Evolutionary conservation across 2,797 vertebrate genomes (phyloP).

Genomic region (Poeciliopsis paucimaculata): DNA sequence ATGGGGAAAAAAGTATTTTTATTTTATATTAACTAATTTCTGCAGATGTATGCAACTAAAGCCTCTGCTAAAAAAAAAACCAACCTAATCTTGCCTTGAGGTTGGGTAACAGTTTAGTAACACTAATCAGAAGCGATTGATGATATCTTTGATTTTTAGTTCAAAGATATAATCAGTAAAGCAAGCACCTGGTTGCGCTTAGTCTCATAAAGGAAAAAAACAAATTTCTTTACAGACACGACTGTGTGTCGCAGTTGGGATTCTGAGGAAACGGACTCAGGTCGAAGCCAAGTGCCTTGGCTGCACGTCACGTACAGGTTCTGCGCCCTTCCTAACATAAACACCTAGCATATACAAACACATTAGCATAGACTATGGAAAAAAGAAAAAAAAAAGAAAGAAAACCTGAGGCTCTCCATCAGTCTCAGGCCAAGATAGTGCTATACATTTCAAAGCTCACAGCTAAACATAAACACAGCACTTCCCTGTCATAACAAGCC

Average conservation of each 20-base stretch:
- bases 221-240: not conserved
- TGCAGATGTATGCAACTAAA: not conserved
- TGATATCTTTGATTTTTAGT: not conserved
- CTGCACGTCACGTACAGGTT: conserved; percentile 32
- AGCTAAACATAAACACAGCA: conserved; percentile 76
- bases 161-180: not conserved
- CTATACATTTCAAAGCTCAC: conserved; percentile 79
- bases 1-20: not conserved
- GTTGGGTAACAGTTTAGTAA: not conserved
- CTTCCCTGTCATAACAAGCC: conserved; percentile 81
- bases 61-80: not conserved
- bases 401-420: conserved; percentile 50
- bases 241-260: conserved; percentile 1
- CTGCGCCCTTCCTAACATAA: conserved; percentile 21
- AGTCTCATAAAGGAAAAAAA: not conserved
- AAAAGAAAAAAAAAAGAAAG: not conserved
- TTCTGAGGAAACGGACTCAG: conserved; percentile 22
- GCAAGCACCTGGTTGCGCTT: not conserved
- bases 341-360: conserved; percentile 24
- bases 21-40: too few species aligned
- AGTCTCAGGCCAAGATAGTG: conserved; percentile 56
- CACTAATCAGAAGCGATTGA: not conserved
- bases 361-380: conserved; percentile 28
- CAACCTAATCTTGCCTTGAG: not conserved
- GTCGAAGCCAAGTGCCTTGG: conserved; percentile 19